Evolutionary conservation across 1,140 invertebrate species (phyloP).

Genomic region (Drosophila baimaii): DNA sequence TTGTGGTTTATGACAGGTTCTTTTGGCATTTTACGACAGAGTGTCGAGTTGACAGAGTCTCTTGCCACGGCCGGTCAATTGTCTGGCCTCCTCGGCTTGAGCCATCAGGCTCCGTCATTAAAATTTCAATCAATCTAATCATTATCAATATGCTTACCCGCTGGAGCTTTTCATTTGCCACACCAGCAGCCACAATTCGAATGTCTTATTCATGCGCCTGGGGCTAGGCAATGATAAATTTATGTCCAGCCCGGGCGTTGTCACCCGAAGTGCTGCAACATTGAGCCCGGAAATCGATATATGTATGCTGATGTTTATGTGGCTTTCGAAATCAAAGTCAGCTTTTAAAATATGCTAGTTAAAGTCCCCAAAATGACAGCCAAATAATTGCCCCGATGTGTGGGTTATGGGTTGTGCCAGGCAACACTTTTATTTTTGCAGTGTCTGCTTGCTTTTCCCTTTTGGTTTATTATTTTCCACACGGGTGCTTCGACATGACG

Average conservation of each 20-base stretch:
- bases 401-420: no score
- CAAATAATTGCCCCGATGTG: conserved; percentile 8
- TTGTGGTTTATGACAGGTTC: conserved; percentile 38
- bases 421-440: conserved; percentile 27
- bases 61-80: conserved; percentile 18
- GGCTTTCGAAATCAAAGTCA: conserved; percentile 22
- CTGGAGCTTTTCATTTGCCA: conserved; percentile 13
- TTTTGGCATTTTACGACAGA: conserved; percentile 22
- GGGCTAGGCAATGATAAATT: conserved; percentile 46
- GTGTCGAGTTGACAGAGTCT: conserved; percentile 1
- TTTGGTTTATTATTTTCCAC: conserved; percentile 72
- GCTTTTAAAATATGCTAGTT: conserved; percentile 12
- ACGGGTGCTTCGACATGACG: conserved; percentile 63
- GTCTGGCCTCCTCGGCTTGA: conserved; percentile 13
- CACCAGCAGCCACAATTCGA: conserved; percentile 30
- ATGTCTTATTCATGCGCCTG: conserved; percentile 48
- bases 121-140: conserved; percentile 52
- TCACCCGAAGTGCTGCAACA: conserved; percentile 6
- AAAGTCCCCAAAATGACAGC: conserved; percentile 15
- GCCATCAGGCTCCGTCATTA: conserved; percentile 23
- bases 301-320: conserved; percentile 6
- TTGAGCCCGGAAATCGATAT: conserved; percentile 7
- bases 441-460: conserved; percentile 6
- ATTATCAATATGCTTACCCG: conserved; percentile 18
- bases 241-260: conserved; percentile 27